Evolutionary conservation across 1,140 invertebrate genomes (phyloP).

Genomic region (Drosophila mayri): DNA sequence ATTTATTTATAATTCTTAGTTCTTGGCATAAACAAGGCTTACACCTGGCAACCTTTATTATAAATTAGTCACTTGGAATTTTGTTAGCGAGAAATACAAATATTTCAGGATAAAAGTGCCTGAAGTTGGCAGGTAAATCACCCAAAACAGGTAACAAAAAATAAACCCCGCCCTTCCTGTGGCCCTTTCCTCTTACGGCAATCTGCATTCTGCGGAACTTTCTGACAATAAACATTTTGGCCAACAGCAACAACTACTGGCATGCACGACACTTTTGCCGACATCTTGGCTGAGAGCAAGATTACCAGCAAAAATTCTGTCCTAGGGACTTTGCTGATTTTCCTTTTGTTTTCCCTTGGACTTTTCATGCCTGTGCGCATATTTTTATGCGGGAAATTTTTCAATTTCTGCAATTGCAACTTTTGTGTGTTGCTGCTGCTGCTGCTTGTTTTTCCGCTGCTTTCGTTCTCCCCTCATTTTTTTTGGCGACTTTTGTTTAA

Average conservation of each 20-base stretch:
- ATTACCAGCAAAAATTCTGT: slow-evolving; percentile 46
- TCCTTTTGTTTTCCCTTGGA: slow-evolving; percentile 34
- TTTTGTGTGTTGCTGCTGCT: slow-evolving; percentile 19
- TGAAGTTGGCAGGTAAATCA: slow-evolving; percentile 1
- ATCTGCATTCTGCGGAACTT: slow-evolving; percentile 46
- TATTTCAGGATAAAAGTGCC: neutral
- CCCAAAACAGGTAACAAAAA: slow-evolving; percentile 1
- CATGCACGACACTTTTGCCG: slow-evolving; percentile 53
- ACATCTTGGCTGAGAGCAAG: slow-evolving; percentile 41
- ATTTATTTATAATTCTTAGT: neutral
- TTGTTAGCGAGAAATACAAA: slow-evolving; percentile 9
- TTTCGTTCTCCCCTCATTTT: slow-evolving; percentile 30
- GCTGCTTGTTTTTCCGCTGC: slow-evolving; percentile 31
- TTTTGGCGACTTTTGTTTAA: slow-evolving; percentile 54
- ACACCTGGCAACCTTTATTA: neutral
- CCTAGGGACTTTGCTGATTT: slow-evolving; percentile 26
- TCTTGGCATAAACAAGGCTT: neutral
- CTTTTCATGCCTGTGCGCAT: slow-evolving; percentile 53
- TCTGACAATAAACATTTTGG: slow-evolving; percentile 75
- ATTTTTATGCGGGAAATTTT: slow-evolving; percentile 66
- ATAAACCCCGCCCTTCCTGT: neutral
- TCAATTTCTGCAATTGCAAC: slow-evolving; percentile 68
- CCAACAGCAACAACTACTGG: slow-evolving; percentile 37
- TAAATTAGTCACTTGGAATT: slow-evolving; percentile 8
- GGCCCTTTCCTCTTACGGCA: neutral